Conservation (phyloP, 2,113 vertebrate genomes). For the Elaphurus davidianus region DNA sequence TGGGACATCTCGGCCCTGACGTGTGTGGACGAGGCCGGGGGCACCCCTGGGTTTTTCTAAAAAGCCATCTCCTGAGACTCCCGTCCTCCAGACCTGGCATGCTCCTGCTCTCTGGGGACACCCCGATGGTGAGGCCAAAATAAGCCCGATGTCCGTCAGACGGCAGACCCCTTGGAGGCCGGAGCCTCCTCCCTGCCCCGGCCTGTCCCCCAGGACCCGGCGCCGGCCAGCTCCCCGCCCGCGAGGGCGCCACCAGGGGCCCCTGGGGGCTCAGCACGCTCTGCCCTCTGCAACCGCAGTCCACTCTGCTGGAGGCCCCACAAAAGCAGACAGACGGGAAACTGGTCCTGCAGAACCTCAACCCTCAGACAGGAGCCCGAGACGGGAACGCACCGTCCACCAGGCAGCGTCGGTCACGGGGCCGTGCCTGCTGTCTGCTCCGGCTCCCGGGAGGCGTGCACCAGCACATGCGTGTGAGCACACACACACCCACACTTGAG, state of each 20-base stretch:
- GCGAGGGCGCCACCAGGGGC: not conserved
- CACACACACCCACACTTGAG: not conserved
- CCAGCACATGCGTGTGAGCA: rapidly evolving
- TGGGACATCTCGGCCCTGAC: not conserved
- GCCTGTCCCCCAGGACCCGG: not conserved
- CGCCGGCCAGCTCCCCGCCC: not conserved
- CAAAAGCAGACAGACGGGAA: too few relatives aligned
- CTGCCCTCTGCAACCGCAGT: not conserved
- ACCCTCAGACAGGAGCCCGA: not conserved
- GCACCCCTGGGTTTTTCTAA: not conserved
- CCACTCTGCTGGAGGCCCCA: rapidly evolving
- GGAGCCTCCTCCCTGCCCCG: not conserved
- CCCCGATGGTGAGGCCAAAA: not conserved
- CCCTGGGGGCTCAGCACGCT: rapidly evolving
- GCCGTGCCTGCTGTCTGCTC: not conserved
- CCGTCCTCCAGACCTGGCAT: not conserved
- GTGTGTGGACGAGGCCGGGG: not conserved
- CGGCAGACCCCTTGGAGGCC: not conserved
- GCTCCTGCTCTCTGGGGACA: conserved; percentile 19
- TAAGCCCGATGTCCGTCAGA: not conserved
- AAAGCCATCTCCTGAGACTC: not conserved
- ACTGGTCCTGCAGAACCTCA: not conserved
- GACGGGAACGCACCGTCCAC: rapidly evolving
- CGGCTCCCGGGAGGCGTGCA: not conserved
- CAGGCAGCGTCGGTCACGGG: not conserved